Evolutionary conservation across 2,797 vertebrate genomes (phyloP), one percentile per base, ranked within the genome.

Genomic region (Helicolenus hilgendorfi): DNA sequence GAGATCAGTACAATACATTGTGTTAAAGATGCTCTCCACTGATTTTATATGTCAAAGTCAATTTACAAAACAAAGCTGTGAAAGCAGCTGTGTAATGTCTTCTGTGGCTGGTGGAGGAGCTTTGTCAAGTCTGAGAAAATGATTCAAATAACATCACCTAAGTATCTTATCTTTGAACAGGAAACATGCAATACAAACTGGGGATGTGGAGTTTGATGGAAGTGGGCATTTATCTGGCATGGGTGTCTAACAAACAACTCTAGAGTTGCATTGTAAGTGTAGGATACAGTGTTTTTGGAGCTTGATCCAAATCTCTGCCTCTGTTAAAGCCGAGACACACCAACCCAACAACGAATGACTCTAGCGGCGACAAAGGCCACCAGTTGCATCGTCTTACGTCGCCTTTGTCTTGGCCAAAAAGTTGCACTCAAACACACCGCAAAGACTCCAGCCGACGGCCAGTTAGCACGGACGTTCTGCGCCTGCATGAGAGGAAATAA

Each of bases 31-130:
- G 24, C 18, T 72, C 11, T 56, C 27, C 15, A 33, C 5, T 18
- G 20, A 80, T 72, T 75, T 65, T 53, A 26, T n/a, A 71, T 70
- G 6, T 73, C 31, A 80, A 58, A n/a, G n/a, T 64, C 33, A 15
- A 20, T 14, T 53, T 36, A n/a, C 29, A 76, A 9, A 41, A 63
- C 15, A 55, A 26, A 11, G 9, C 27, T 49, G 29, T 49, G 58
- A 15, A 72, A 83, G 59, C 29, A 38, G 56, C 15, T 62, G 49
- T 67, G 68, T 56, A 72, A 36, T 20, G 31, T 75, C 55, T 68
- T 62, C 18, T 58, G 24, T 68, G 55, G 55, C 26, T 35, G n/a
- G 18, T 20, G 7, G 45, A 49, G 45, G 18, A 72, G 53, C 62
- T 62, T 58, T 68, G 65, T 59, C 56, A 72, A 73, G n/a, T 70